A percentile compares a stretch with the other conserved stretches of the same genome.
These are phyloP conservation scores for Gobionotothen gibberifrons DNA, from an alignment of 2,797 vertebrate species.

Conservation along the genomic window DNA sequence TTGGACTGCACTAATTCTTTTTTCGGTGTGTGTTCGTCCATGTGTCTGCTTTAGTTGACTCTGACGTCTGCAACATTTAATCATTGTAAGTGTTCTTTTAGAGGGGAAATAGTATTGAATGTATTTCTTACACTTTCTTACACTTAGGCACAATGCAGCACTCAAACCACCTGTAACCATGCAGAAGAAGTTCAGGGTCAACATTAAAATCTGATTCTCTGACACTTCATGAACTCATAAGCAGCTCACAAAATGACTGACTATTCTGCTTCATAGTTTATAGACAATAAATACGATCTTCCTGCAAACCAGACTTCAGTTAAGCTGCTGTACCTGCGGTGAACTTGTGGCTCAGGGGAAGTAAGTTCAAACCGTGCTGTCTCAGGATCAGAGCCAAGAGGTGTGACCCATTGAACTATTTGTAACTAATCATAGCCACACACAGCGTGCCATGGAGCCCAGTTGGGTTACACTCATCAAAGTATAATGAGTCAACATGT, in stretches of 20 bases:
- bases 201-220: background rate
- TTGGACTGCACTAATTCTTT: conserved; percentile 40
- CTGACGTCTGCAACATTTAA: conserved; percentile 14
- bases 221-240: background rate
- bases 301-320: conserved; percentile 22
- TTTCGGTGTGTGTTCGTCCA: background rate
- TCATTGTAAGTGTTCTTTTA: background rate
- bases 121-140: background rate
- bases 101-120: background rate
- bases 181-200: conserved; percentile 4
- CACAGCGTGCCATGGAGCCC: conserved; percentile 58
- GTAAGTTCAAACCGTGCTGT: conserved; percentile 52
- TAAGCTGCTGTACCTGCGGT: conserved; percentile 5
- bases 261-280: background rate
- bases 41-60: conserved; percentile 23
- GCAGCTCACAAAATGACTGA: background rate
- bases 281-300: conserved; percentile 5
- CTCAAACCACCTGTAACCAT: conserved; percentile 52
- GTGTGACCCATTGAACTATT: conserved; percentile 76
- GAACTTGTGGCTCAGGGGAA: conserved; percentile 29
- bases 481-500: conserved; percentile 71
- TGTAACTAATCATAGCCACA: conserved; percentile 77
- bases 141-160: background rate
- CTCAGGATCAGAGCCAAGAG: conserved; percentile 51
- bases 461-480: conserved; percentile 73